Evolutionary conservation across 2,797 vertebrate species (phyloP).

Genomic region (Microhierax caerulescens): DNA sequence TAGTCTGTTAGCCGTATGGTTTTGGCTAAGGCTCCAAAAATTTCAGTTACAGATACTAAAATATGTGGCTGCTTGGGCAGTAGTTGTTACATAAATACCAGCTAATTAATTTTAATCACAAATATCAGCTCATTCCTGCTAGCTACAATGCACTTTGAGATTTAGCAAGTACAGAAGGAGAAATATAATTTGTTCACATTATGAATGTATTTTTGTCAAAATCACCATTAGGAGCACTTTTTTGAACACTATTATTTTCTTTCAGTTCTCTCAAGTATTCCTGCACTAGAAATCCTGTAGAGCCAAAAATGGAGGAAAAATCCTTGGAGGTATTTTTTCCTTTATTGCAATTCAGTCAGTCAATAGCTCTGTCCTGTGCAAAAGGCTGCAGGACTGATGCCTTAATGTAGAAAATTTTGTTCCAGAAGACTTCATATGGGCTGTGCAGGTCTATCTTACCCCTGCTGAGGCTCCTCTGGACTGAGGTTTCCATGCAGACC

Average conservation of each 20-base stretch:
- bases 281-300: background rate
- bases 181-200: background rate
- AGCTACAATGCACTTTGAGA: background rate
- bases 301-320: background rate
- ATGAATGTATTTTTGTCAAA: background rate
- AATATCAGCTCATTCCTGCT: background rate
- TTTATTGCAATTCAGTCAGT: background rate
- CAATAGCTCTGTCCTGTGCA: background rate
- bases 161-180: background rate
- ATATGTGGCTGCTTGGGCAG: background rate
- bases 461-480: background rate
- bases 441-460: background rate
- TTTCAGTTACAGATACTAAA: background rate
- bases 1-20: background rate
- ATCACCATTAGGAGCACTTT: background rate
- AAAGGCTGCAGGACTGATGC: background rate
- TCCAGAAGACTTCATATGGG: background rate
- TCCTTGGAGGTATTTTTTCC: background rate
- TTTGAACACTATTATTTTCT: background rate
- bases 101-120: background rate
- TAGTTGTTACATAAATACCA: background rate
- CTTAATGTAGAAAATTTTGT: background rate
- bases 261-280: background rate
- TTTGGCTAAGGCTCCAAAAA: background rate
- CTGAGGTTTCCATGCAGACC: background rate